Conservation (phyloP, 1,140 invertebrate genomes). For the Apolygus lucorum region DNA sequence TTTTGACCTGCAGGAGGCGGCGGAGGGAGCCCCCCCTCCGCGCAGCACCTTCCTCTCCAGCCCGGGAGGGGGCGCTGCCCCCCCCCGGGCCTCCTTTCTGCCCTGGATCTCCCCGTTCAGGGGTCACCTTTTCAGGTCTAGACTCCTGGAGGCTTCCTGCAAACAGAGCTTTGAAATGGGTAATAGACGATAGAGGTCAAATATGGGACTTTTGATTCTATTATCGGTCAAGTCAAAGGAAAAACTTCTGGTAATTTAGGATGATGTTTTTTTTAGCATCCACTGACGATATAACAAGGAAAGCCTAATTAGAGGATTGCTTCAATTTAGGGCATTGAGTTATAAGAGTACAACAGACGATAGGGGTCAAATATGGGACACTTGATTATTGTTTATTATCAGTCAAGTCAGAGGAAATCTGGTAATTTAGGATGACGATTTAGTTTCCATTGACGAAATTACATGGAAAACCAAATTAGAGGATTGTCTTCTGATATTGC, state of each 20-base stretch:
- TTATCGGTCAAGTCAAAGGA: too few species aligned
- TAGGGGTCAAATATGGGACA: background rate
- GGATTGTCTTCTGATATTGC: too few species aligned
- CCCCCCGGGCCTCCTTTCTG: background rate
- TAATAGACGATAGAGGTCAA: background rate
- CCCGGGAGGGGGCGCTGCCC: background rate
- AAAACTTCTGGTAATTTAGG: too few species aligned
- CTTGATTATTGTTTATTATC: background rate
- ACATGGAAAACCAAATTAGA: too few species aligned
- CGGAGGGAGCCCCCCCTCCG: background rate
- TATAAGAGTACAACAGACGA: background rate
- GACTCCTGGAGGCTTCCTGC: background rate
- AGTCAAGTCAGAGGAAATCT: too few species aligned
- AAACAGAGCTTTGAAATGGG: background rate
- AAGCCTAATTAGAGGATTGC: too few species aligned
- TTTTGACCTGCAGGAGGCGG: background rate
- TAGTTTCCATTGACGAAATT: too few species aligned
- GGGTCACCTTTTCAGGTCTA: constrained; percentile 1
- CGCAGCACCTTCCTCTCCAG: background rate
- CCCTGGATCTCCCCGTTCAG: background rate
- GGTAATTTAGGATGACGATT: too few species aligned
- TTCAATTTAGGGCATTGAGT: background rate
- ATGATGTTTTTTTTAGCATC: too few species aligned
- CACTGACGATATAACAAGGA: too few species aligned
- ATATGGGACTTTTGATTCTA: background rate